phyloP scores from a whole-genome alignment of 2,888 invertebrate species.

The Tachina grossa region DNA sequence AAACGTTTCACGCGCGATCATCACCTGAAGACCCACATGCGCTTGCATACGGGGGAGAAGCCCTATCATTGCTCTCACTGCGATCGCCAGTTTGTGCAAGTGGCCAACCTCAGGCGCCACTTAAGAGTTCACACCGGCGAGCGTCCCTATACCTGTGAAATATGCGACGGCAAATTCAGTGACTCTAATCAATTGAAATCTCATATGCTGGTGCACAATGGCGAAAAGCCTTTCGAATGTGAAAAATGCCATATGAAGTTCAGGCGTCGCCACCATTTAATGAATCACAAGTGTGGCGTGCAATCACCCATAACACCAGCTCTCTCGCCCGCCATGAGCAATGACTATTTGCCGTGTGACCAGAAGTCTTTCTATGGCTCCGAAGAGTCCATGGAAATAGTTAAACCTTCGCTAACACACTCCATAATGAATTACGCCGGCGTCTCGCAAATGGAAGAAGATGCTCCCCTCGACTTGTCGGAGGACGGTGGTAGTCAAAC shows the following conservation, averaged over 20 bases:
- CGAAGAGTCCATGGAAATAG: constrained; percentile 78
- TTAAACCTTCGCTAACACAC: constrained; percentile 49
- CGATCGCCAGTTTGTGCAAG: constrained; percentile 96
- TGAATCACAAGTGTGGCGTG: constrained; percentile 91
- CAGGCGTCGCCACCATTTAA: constrained; percentile 92
- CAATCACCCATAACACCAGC: constrained; percentile 82
- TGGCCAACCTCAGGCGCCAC: constrained; percentile 94
- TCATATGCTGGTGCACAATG: constrained; percentile 93
- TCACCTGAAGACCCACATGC: constrained; percentile 95
- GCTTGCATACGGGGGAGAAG: constrained; percentile 96
- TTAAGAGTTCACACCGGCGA: constrained; percentile 96
- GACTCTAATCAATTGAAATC: constrained; percentile 96
- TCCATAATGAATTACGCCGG: constrained; percentile 80
- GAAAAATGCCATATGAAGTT: constrained; percentile 90
- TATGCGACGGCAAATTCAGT: constrained; percentile 93
- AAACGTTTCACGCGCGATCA: constrained; percentile 96
- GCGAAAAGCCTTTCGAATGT: constrained; percentile 94
- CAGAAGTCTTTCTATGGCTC: constrained; percentile 81
- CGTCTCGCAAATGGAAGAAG: constrained; percentile 79
- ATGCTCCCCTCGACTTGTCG: constrained; percentile 83
- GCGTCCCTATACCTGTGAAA: constrained; percentile 93
- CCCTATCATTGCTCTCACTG: constrained; percentile 96
- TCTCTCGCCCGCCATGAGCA: constrained; percentile 80
- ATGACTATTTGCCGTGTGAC: constrained; percentile 78
- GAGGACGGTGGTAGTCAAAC: constrained; percentile 83